A percentile compares a stretch with the other conserved stretches of the same genome.
Conservation (phyloP, 2,797 vertebrate genomes). For the Danio kyathit region DNA sequence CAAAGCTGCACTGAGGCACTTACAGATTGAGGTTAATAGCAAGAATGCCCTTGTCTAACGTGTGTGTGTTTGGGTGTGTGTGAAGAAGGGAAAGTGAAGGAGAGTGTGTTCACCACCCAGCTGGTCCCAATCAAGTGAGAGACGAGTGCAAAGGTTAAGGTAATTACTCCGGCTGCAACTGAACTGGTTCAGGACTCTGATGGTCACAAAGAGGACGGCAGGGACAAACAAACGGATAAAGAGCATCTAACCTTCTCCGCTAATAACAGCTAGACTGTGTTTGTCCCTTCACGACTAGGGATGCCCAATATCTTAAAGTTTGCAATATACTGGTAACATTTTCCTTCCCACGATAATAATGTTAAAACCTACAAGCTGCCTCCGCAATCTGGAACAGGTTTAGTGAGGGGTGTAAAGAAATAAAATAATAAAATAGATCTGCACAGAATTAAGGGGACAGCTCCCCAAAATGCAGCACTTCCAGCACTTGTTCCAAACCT, state of each 20-base stretch:
- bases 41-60: slow-evolving; percentile 33
- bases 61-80: slow-evolving; percentile 11
- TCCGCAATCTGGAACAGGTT: too few species aligned
- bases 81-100: slow-evolving; percentile 2
- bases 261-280: not conserved
- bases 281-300: not conserved
- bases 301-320: too few species aligned
- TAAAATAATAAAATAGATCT: too few species aligned
- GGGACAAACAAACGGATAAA: slow-evolving; percentile 32
- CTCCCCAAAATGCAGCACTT: too few species aligned
- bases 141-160: slow-evolving; percentile 52
- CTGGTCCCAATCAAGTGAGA: slow-evolving; percentile 51
- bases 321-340: too few species aligned
- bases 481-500: too few species aligned
- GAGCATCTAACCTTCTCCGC: slow-evolving; percentile 17
- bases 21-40: slow-evolving; percentile 45
- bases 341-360: too few species aligned
- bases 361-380: too few species aligned
- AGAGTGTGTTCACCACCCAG: slow-evolving; percentile 41
- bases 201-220: not conserved
- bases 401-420: too few species aligned
- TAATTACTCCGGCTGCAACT: slow-evolving; percentile 52
- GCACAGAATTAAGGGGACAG: too few species aligned
- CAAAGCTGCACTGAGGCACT: slow-evolving; percentile 33
- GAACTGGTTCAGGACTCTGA: slow-evolving; percentile 40